phyloP scores from a whole-genome alignment of 2,113 vertebrate genomes.

The Pristiophorus japonicus region DNA sequence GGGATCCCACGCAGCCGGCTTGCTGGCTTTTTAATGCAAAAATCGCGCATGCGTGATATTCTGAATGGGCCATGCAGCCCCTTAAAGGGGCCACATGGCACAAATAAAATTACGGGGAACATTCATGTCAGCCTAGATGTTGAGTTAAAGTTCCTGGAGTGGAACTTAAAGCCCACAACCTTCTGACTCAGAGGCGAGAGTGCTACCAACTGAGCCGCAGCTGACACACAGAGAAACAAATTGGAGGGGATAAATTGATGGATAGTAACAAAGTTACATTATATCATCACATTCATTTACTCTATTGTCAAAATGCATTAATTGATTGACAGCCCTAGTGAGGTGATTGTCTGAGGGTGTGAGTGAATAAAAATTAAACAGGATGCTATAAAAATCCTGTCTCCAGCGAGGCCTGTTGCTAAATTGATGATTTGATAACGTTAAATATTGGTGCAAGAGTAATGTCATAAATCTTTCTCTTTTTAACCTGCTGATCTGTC shows the following conservation, averaged over 20 bases:
- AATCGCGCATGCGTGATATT: no score
- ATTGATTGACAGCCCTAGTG: constrained; percentile 22
- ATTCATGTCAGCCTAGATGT: background rate
- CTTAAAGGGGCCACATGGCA: no score
- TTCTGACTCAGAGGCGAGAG: background rate
- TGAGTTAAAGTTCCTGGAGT: background rate
- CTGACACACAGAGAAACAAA: background rate
- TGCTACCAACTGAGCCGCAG: background rate
- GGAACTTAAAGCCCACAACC: background rate
- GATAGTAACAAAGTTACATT: background rate
- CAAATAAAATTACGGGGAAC: no score
- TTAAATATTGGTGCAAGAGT: constrained; percentile 8
- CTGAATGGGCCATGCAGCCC: no score
- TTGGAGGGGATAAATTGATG: background rate
- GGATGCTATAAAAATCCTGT: background rate
- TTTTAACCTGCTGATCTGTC: constrained; percentile 21
- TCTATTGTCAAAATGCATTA: constrained; percentile 21
- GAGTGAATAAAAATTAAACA: constrained; percentile 26
- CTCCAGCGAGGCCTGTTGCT: constrained; percentile 16
- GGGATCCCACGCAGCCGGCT: no score
- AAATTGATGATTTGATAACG: constrained; percentile 22
- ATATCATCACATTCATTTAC: background rate
- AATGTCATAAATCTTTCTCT: constrained; percentile 32
- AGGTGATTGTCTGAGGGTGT: background rate
- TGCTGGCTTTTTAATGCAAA: no score